Evolutionary conservation across 2,888 invertebrate genomes (phyloP), one percentile per base, ranked within the genome.

Genomic region (Thera britannica): DNA sequence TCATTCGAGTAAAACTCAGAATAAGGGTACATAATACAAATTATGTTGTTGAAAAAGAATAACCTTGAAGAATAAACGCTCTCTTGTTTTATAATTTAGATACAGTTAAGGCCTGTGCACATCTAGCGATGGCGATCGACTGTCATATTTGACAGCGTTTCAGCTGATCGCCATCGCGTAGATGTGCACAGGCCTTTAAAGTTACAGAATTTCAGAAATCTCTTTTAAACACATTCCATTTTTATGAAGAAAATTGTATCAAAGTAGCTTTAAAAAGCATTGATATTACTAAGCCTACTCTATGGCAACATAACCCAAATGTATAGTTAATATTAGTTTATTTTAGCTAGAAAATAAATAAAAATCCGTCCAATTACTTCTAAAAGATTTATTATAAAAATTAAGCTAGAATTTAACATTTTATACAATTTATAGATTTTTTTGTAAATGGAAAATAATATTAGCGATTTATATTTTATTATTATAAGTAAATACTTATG

Each of bases 221-320:
- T 46, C 44, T 4, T 51, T 23, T 51, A 2, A 34, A 52, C 44
- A 34, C 52, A 52, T 34, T 34, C 52, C 34, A 52, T 52, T 34
- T 34, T 52, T 52, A 34, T 2, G 3, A 5, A 6, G 2, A 23
- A 51, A 51, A 51, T 48, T 11, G 12, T 51, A 51, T 52, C 52
- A 34, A 46, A 1, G 3, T 49, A 34, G 23, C 34, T 52, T 34
- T 9, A 34, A 51, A 51, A 51, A 23, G 2, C 49, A 7, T 51
- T 51, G 51, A 51, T 51, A 51, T 51, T 11, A 9, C 56, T 23
- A 9, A 23, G 63, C 55, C 46, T 73, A 74, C 75, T 73, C 75
- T 77, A 76, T 69, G 77, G 72, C 70, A 77, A 79, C 75, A 83
- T 83, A 86, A 87, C 86, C 90, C 89, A 90, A 90, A 89, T 90